Evolutionary conservation across 1,140 invertebrate species (phyloP).

Genomic region (Sitophilus oryzae): DNA sequence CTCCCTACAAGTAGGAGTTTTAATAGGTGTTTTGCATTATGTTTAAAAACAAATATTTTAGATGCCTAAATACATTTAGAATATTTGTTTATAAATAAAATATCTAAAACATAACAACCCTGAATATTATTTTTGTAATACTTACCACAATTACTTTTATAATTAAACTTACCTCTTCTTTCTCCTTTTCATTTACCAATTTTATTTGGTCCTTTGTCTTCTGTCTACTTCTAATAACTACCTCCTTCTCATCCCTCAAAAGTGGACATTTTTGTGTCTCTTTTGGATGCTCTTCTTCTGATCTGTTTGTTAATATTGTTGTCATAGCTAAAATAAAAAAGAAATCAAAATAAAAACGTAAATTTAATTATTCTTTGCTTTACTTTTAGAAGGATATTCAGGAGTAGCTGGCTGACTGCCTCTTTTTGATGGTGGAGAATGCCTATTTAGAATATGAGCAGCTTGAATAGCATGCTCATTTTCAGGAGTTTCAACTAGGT

Average conservation of each 20-base stretch:
- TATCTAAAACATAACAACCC: slow-evolving; percentile 4
- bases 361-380: neutral
- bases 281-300: slow-evolving; percentile 51
- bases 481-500: slow-evolving; percentile 46
- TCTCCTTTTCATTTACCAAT: slow-evolving; percentile 54
- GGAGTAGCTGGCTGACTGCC: slow-evolving; percentile 42
- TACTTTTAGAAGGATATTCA: slow-evolving; percentile 41
- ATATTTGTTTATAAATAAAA: neutral
- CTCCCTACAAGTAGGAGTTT: no score
- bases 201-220: slow-evolving; percentile 48
- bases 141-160: no score
- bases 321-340: slow-evolving; percentile 55
- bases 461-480: slow-evolving; percentile 50
- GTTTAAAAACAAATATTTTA: no score
- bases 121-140: no score
- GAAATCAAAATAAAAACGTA: slow-evolving; percentile 46
- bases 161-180: slow-evolving; percentile 46
- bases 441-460: slow-evolving; percentile 62
- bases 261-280: slow-evolving; percentile 46
- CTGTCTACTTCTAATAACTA: slow-evolving; percentile 42
- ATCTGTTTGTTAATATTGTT: slow-evolving; percentile 50
- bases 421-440: slow-evolving; percentile 37
- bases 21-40: no score
- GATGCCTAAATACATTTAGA: no score
- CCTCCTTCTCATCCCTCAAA: slow-evolving; percentile 38